Conservation (phyloP, 2,888 invertebrate species). For the Pheosia gnoma region DNA sequence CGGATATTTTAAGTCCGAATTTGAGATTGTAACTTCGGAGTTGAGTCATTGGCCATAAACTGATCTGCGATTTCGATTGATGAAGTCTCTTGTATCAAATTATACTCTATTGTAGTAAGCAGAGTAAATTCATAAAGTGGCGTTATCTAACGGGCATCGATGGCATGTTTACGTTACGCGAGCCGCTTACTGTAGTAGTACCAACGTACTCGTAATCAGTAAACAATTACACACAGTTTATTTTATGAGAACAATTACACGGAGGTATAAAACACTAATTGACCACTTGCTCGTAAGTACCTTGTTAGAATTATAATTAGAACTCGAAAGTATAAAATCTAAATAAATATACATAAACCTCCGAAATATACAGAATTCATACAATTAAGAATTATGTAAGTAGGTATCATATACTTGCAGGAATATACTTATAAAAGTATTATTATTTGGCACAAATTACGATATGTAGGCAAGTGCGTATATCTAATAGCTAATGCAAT, state of each 20-base stretch:
- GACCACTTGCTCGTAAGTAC: conserved; percentile 10
- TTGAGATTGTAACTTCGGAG: conserved; percentile 12
- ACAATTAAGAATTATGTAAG: background rate
- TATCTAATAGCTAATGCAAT: conserved; percentile 65
- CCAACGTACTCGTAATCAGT: conserved; percentile 17
- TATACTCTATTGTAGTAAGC: conserved; percentile 6
- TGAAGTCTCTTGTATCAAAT: background rate
- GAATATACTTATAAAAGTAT: background rate
- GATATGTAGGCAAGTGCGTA: conserved; percentile 39
- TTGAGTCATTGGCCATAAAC: background rate
- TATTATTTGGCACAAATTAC: conserved; percentile 30
- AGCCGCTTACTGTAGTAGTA: conserved; percentile 13
- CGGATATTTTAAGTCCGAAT: conserved; percentile 29
- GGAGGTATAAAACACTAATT: conserved; percentile 21
- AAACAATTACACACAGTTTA: conserved; percentile 25
- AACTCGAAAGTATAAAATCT: no score
- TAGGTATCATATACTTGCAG: conserved; percentile 1
- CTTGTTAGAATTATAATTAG: conserved; percentile 6
- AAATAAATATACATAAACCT: no score
- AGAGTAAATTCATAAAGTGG: conserved; percentile 13
- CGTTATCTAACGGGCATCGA: conserved; percentile 17
- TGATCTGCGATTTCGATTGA: background rate
- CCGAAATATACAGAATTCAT: no score
- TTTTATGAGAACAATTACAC: conserved; percentile 20
- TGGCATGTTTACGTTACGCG: conserved; percentile 19